Evolutionary conservation across 2,888 invertebrate species (phyloP).

Genomic region (Campoletis raptor): DNA sequence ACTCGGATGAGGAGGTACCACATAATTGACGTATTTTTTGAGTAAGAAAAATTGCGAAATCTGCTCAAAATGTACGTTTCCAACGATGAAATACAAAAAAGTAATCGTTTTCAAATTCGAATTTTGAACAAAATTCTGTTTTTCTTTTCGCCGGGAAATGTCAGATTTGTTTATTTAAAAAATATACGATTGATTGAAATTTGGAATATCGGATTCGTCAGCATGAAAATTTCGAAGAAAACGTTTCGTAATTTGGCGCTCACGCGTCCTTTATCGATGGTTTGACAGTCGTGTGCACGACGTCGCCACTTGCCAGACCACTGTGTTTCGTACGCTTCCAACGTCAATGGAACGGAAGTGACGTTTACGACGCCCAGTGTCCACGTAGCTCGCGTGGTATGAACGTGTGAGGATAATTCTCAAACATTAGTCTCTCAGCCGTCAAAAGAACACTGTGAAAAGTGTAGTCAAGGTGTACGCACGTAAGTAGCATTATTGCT

Average conservation of each 20-base stretch:
- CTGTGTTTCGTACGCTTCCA: slow-evolving; percentile 53
- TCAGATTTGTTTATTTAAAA: neutral
- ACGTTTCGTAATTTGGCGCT: neutral
- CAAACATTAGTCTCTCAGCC: slow-evolving; percentile 66
- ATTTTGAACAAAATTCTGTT: neutral
- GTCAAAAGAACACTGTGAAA: slow-evolving; percentile 73
- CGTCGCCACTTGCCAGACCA: neutral
- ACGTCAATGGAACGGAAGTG: slow-evolving; percentile 80
- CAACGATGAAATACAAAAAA: too few relatives aligned
- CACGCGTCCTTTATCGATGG: neutral
- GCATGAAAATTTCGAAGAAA: neutral
- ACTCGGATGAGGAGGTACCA: neutral
- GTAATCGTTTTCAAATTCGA: neutral
- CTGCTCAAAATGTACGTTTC: neutral
- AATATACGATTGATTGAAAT: neutral
- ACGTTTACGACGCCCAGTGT: slow-evolving; percentile 75
- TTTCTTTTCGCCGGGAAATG: neutral
- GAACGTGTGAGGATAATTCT: slow-evolving; percentile 59
- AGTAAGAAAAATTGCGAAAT: neutral
- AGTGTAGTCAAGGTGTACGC: slow-evolving; percentile 66
- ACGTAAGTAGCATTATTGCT: slow-evolving; percentile 43
- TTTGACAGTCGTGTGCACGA: slow-evolving; percentile 15
- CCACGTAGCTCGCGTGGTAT: slow-evolving; percentile 78
- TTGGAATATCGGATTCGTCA: neutral
- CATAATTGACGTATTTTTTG: neutral